Conservation (phyloP, 2,797 vertebrate genomes). For the Anguilla obscura region DNA sequence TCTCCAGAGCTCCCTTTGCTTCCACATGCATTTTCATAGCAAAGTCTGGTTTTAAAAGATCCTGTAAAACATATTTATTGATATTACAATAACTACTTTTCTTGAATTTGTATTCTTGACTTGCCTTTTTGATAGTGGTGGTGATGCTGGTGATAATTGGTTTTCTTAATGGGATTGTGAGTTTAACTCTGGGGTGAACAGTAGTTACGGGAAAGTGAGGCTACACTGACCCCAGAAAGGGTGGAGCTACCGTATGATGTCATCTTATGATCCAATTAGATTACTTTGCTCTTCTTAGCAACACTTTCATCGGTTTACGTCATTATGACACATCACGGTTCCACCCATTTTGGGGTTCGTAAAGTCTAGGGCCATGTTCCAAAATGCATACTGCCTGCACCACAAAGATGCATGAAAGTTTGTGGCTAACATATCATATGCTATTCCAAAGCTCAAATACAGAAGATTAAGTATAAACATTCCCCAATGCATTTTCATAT, state of each 20-base stretch:
- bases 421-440: background rate
- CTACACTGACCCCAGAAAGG: background rate
- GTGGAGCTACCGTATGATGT: background rate
- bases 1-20: slow-evolving; percentile 5
- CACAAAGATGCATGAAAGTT: slow-evolving; percentile 6
- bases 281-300: background rate
- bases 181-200: slow-evolving; percentile 3
- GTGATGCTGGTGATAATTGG: slow-evolving; percentile 27
- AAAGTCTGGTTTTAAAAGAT: slow-evolving; percentile 42
- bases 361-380: background rate
- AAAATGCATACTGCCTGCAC: background rate
- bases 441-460: slow-evolving; percentile 1
- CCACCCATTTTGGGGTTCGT: background rate
- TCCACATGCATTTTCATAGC: slow-evolving; percentile 50
- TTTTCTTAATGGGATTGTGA: slow-evolving; percentile 6
- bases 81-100: slow-evolving; percentile 63
- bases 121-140: slow-evolving; percentile 46
- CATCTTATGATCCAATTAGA: background rate
- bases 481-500: background rate
- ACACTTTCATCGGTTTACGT: background rate
- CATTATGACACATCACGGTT: background rate
- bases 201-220: background rate
- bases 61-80: slow-evolving; percentile 67
- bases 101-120: slow-evolving; percentile 62
- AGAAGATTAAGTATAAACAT: background rate